phyloP scores from a whole-genome alignment of 30 jellyfish, hydroid and myxozoan species.

The Aurelia sp. region DNA sequence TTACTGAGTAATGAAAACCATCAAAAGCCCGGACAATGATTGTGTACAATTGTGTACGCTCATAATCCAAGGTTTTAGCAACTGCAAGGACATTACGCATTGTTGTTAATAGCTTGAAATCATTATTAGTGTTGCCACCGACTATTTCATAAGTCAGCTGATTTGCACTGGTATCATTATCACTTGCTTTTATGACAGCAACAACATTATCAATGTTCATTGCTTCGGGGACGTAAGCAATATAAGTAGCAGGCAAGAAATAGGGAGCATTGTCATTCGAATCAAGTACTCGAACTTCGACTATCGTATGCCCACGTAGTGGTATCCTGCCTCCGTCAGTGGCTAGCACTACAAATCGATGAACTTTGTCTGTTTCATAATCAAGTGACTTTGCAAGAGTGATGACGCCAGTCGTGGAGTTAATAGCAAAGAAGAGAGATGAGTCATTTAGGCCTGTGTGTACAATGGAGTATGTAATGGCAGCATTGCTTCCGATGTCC shows the following conservation, averaged over 20 bases:
- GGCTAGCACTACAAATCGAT: constrained; percentile 68
- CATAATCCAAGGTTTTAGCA: constrained; percentile 58
- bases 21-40: constrained; percentile 69
- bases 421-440: constrained; percentile 45
- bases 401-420: constrained; percentile 78
- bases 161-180: constrained; percentile 49
- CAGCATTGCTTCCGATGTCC: constrained; percentile 77
- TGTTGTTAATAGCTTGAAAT: constrained; percentile 14
- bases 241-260: constrained; percentile 53
- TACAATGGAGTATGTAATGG: constrained; percentile 62
- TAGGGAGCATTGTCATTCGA: constrained; percentile 76
- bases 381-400: constrained; percentile 60
- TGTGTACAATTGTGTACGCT: constrained; percentile 46
- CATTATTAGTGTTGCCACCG: constrained; percentile 32
- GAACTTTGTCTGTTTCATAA: constrained; percentile 55
- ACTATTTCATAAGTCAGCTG: constrained; percentile 26
- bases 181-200: constrained; percentile 65
- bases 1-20: constrained; percentile 42
- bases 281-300: constrained; percentile 68
- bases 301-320: constrained; percentile 62
- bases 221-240: constrained; percentile 70
- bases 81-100: constrained; percentile 20
- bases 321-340: constrained; percentile 69
- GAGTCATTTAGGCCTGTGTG: constrained; percentile 52
- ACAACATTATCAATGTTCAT: constrained; percentile 53